Evolutionary conservation across 2,888 invertebrate genomes (phyloP).

Genomic region (Lasioglossum malachurum): DNA sequence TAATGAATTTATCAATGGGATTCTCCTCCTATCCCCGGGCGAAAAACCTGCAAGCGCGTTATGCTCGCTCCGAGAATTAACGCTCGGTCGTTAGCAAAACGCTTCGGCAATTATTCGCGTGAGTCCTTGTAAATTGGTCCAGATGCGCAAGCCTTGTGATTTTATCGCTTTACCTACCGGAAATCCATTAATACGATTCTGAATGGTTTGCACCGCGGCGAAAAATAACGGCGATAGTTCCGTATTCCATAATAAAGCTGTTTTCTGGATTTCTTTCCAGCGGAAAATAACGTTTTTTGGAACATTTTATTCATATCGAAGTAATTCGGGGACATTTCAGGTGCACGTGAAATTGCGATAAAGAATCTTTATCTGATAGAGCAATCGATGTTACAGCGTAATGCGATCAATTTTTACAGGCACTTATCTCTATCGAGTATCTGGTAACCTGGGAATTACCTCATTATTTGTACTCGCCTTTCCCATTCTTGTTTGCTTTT

Average conservation of each 20-base stretch:
- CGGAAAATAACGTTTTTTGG: background rate
- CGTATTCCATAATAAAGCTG: background rate
- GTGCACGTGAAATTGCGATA: background rate
- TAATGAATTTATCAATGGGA: slow-evolving; percentile 49
- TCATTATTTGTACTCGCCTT: slow-evolving; percentile 13
- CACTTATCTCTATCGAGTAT: slow-evolving; percentile 7
- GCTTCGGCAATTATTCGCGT: background rate
- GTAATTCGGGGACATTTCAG: background rate
- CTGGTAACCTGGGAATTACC: background rate
- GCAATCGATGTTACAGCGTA: background rate
- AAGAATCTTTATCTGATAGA: background rate
- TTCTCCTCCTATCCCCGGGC: slow-evolving; percentile 8
- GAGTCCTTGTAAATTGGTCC: background rate
- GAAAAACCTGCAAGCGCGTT: background rate
- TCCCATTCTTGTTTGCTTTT: background rate
- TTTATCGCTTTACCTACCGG: background rate
- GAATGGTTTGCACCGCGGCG: background rate
- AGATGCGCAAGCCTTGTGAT: background rate
- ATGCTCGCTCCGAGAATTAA: background rate
- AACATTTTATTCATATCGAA: background rate
- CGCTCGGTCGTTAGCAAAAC: background rate
- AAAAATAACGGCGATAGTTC: background rate
- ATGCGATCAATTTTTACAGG: background rate
- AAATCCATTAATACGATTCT: background rate
- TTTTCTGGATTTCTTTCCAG: background rate